Conservation (phyloP, 2,797 vertebrate genomes). For the Rhodeus uyekii region DNA sequence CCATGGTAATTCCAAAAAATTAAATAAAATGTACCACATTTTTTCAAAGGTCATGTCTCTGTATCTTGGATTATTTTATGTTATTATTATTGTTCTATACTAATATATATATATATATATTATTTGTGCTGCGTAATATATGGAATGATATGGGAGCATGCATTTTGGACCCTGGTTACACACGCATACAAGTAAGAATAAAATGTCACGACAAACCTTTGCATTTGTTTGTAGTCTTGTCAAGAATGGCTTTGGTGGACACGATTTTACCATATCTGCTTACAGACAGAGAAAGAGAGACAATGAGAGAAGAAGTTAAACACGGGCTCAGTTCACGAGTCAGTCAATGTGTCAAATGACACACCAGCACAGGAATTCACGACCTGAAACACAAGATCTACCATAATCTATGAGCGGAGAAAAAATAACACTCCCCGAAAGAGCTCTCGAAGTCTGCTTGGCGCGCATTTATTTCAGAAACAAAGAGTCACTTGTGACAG, state of each 20-base stretch:
- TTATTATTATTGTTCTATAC: not conserved
- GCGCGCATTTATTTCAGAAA: conserved; percentile 34
- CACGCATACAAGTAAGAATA: not conserved
- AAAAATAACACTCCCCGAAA: conserved; percentile 28
- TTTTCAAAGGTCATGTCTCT: not conserved
- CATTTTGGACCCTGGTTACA: not conserved
- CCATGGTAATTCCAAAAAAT: not conserved
- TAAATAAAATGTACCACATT: not conserved
- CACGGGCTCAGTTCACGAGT: conserved; percentile 30
- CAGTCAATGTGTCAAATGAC: conserved; percentile 39
- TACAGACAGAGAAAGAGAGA: conserved; percentile 53
- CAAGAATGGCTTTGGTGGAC: conserved; percentile 98
- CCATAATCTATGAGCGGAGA: conserved; percentile 17
- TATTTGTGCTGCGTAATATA: not conserved
- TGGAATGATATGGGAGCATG: not conserved
- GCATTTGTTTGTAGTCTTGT: conserved; percentile 99
- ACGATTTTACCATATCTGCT: conserved; percentile 97
- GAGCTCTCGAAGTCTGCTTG: conserved; percentile 4
- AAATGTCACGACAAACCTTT: conserved; percentile 84
- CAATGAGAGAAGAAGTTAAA: conserved; percentile 31
- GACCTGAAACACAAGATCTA: conserved; percentile 36
- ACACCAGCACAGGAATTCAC: conserved; percentile 48
- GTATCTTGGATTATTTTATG: not conserved
- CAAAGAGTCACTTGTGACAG: conserved; percentile 51
- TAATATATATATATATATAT: not conserved